Conservation (phyloP, 2,113 vertebrate genomes). For the Cyanocitta stelleri region DNA sequence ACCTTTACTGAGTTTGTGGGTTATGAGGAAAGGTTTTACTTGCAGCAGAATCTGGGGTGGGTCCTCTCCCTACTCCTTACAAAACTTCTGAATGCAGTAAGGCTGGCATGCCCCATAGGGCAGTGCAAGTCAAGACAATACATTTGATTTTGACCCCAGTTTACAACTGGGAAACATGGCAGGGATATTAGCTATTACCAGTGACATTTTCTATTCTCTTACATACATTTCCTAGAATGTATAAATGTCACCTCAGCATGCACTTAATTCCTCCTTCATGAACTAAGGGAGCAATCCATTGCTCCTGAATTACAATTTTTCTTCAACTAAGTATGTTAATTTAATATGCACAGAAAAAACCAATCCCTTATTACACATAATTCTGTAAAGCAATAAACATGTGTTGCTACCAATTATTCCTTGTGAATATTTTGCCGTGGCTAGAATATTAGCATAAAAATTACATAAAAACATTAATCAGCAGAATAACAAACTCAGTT, state of each 20-base stretch:
- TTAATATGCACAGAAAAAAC: neutral
- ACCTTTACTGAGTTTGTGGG: neutral
- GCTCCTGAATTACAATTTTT: neutral
- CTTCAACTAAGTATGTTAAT: neutral
- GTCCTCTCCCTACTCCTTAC: neutral
- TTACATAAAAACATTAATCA: neutral
- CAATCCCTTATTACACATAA: neutral
- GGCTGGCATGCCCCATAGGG: neutral
- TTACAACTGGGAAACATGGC: neutral
- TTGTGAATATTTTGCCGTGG: neutral
- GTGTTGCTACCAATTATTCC: neutral
- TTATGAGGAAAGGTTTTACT: neutral
- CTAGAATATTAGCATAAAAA: slow-evolving; percentile 16
- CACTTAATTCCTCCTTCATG: neutral
- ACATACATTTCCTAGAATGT: neutral
- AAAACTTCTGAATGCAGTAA: neutral
- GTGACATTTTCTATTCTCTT: slow-evolving; percentile 15
- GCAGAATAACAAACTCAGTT: neutral
- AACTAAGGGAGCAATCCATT: neutral
- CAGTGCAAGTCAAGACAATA: neutral
- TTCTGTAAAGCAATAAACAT: neutral
- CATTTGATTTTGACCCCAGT: neutral
- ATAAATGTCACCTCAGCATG: slow-evolving; percentile 25
- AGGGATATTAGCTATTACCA: neutral
- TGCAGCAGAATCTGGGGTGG: neutral